These are phyloP conservation scores for Eudyptes chrysolophus DNA, from an alignment of 2,113 vertebrate species.

Conservation along the genomic window DNA sequence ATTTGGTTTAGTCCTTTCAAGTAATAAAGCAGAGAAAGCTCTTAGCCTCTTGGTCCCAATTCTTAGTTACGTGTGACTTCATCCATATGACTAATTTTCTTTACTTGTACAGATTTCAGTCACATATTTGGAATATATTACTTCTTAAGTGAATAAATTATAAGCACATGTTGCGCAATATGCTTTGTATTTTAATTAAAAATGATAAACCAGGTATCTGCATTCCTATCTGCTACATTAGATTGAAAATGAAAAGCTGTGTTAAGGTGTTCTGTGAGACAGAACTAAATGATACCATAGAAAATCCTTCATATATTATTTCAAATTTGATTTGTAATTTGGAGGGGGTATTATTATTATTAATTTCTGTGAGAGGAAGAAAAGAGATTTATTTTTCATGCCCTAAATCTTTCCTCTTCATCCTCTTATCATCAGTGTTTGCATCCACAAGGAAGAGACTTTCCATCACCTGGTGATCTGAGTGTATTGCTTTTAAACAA, in stretches of 20 bases:
- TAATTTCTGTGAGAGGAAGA: not conserved
- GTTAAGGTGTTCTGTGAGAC: not conserved
- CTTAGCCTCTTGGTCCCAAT: not conserved
- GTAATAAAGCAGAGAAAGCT: not conserved
- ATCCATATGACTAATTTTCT: not conserved
- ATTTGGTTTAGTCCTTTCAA: not conserved
- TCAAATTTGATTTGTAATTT: constrained; percentile 13
- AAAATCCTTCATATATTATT: not conserved
- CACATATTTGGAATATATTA: not conserved
- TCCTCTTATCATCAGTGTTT: not conserved
- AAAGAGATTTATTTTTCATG: constrained; percentile 7
- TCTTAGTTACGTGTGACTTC: not conserved
- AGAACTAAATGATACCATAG: not conserved
- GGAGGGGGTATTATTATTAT: not conserved
- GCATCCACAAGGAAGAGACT: not conserved
- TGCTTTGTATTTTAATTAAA: constrained; percentile 39
- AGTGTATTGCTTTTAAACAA: constrained; percentile 29
- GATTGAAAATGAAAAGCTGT: not conserved
- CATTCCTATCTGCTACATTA: not conserved
- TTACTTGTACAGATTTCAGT: not conserved
- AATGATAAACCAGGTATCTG: not conserved
- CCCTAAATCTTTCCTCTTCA: constrained; percentile 24
- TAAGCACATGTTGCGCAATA: not conserved
- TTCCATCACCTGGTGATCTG: constrained; percentile 22
- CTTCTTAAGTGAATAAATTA: not conserved